These are phyloP conservation scores for Novumbra hubbsi DNA, from an alignment of 2,797 vertebrate species.

Conservation along the genomic window DNA sequence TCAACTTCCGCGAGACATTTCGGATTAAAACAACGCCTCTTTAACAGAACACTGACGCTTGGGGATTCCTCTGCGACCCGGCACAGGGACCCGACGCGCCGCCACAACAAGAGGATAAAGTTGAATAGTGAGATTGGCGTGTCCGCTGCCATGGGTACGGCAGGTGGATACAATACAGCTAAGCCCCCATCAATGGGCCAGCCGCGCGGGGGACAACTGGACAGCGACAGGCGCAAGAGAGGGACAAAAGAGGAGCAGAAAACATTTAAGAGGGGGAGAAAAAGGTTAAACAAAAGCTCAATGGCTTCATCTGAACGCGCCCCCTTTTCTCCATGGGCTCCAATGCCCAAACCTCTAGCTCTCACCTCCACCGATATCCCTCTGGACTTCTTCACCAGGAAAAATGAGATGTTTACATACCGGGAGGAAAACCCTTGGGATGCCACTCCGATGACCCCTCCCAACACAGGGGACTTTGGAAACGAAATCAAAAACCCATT, in stretches of 20 bases:
- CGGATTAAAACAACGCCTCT: conserved; percentile 55
- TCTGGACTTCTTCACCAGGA: conserved; percentile 69
- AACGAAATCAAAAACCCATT: conserved; percentile 90
- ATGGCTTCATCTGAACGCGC: conserved; percentile 44
- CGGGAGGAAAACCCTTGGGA: conserved; percentile 76
- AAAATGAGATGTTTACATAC: conserved; percentile 70
- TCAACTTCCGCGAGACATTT: conserved; percentile 57
- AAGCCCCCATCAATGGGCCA: conserved; percentile 62
- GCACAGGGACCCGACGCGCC: conserved; percentile 59
- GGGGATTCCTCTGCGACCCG: conserved; percentile 44
- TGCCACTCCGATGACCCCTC: conserved; percentile 77
- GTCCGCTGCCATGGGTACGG: conserved; percentile 62
- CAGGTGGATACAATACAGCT: conserved; percentile 69
- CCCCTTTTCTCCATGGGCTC: conserved; percentile 63
- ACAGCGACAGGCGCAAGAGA: conserved; percentile 68
- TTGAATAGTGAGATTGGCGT: conserved; percentile 61
- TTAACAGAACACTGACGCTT: conserved; percentile 54
- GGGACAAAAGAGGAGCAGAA: conserved; percentile 75
- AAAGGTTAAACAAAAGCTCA: conserved; percentile 57
- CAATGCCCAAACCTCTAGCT: conserved; percentile 69
- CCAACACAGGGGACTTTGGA: conserved; percentile 71
- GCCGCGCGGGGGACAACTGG: conserved; percentile 49
- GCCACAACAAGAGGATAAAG: conserved; percentile 68
- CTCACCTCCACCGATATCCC: conserved; percentile 77
- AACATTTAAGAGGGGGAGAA: conserved; percentile 65